These are phyloP conservation scores for Myiozetetes cayanensis DNA, from an alignment of 2,113 vertebrate genomes.

Conservation along the genomic window DNA sequence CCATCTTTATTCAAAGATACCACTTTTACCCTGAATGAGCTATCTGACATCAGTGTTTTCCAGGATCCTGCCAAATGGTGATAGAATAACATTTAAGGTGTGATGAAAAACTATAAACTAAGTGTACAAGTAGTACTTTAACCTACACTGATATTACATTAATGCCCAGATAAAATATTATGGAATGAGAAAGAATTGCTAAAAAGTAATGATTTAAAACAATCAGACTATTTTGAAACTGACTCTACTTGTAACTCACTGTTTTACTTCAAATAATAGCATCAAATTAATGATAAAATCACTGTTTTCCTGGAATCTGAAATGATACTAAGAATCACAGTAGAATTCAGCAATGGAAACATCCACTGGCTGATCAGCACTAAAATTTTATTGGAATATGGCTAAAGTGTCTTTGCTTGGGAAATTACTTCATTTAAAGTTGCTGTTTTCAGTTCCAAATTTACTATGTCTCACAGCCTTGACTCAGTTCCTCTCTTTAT, in stretches of 20 bases:
- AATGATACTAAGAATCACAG: background rate
- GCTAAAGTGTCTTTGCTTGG: background rate
- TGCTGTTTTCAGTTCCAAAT: background rate
- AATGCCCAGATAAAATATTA: background rate
- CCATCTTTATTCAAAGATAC: background rate
- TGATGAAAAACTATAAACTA: background rate
- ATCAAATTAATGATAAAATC: background rate
- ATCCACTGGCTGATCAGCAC: background rate
- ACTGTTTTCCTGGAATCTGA: background rate
- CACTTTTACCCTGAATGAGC: background rate
- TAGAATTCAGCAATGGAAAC: background rate
- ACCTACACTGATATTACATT: background rate
- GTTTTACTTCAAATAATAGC: background rate
- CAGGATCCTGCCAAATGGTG: background rate
- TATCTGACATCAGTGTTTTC: background rate
- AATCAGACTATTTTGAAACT: background rate
- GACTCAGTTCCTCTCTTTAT: constrained; percentile 2
- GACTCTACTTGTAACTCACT: background rate
- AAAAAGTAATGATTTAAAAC: background rate
- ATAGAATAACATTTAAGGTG: background rate
- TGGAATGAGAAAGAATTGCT: background rate
- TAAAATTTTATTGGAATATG: background rate
- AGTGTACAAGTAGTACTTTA: background rate
- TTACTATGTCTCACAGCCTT: background rate
- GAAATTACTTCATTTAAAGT: background rate